phyloP scores from a whole-genome alignment of 2,797 vertebrate genomes.

The Sebastes iracundus region DNA sequence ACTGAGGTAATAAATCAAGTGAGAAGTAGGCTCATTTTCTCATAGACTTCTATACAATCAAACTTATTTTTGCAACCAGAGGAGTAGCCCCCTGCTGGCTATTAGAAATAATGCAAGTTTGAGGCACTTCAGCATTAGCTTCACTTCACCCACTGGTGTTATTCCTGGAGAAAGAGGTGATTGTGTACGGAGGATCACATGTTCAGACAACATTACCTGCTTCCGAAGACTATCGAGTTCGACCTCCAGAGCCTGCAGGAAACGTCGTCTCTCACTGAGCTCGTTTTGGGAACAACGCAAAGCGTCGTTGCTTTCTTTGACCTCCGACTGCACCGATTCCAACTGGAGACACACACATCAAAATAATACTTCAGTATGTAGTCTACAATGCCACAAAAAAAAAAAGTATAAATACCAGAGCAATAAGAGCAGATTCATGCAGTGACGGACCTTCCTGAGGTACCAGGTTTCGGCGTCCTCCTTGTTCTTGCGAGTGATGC shows the following conservation, averaged over 20 bases:
- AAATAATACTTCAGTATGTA: neutral
- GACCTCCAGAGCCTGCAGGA: conserved; percentile 84
- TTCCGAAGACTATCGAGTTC: conserved; percentile 83
- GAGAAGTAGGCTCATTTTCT: no score
- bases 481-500: conserved; percentile 85
- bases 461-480: conserved; percentile 86
- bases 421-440: neutral
- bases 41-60: no score
- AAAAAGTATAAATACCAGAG: neutral
- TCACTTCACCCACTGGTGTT: neutral
- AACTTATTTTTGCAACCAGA: no score
- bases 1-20: no score
- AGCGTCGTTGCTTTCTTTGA: conserved; percentile 83
- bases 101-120: no score
- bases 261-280: conserved; percentile 80
- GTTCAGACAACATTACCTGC: conserved; percentile 71
- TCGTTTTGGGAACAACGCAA: conserved; percentile 81
- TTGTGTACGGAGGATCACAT: neutral
- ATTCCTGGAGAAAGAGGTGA: neutral
- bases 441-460: conserved; percentile 81
- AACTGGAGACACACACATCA: conserved; percentile 64
- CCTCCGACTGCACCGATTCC: conserved; percentile 81
- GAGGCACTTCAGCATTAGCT: no score
- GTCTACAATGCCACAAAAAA: neutral
- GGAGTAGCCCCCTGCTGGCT: no score